Base-by-base conservation (phyloP, 2,113 vertebrate genomes). In the Eurystomus gularis region DNA sequence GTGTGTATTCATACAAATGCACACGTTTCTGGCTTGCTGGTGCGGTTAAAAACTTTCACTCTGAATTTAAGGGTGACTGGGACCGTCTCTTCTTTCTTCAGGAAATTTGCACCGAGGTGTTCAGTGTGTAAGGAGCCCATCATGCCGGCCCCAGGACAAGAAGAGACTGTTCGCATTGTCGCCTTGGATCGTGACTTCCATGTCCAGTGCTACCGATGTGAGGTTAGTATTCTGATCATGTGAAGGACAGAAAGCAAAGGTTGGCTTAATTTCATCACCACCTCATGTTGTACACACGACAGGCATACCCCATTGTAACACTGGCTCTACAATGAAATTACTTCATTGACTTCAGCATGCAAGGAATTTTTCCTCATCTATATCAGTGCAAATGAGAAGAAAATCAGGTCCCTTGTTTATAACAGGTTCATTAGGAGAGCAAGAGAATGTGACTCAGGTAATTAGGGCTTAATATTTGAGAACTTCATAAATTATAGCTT, bases 131-230 rank as follows among this genome's bases (percentile, higher is more conserved):
- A 98, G 81, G 99, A 99, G 94, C 98, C 99, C 28, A 99, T 99
- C 91, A 99, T 99, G 99, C 99, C 99, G 0, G 99, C 99, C 19
- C 99, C 99, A 0, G 99, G 99, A 51, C 99, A 99, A 97, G 99
- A 99, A 97, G 99, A 99, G 97, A 99, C 99, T 1, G 99, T 99
- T 46, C 99, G 99, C 31, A 99, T 99, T 39, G 99, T 99, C 73
- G 99, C 99, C 72, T 97, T 99, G 96, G 99, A 99, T 96, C 99
- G 99, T 2, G 99, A 99, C 96, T 99, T 99, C 98, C 99, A 99
- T 2, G 99, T 99, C 86, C 99, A 99, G 86, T 99, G 99, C 96
- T 99, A 99, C 97, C 98, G 99, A 44, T 99, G 99, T 62, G 99
- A 99, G 99, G 99, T 99, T 73, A 18, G 98, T 97, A 51, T 66